phyloP scores from a whole-genome alignment of 2,888 invertebrate species.

The Dryobotodes eremita region DNA sequence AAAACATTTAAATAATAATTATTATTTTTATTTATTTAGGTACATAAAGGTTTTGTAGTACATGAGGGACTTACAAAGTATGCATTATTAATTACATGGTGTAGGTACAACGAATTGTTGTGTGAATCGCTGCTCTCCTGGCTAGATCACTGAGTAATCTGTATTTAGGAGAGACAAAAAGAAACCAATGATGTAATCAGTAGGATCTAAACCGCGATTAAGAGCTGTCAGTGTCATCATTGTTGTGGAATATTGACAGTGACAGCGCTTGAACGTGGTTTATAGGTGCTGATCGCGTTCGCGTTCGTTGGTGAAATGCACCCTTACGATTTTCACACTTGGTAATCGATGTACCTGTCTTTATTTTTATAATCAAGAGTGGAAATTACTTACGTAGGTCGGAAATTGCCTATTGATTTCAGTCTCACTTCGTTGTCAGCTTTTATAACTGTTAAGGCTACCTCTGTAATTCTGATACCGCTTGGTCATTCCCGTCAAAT shows the following conservation, averaged over 20 bases:
- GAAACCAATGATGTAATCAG: neutral
- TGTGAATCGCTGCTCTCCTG: too few relatives aligned
- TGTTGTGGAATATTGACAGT: neutral
- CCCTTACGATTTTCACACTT: neutral
- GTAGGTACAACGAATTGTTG: too few relatives aligned
- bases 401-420: neutral
- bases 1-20: too few relatives aligned
- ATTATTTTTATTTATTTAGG: too few relatives aligned
- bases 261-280: neutral
- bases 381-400: neutral
- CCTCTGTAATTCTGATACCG: too few relatives aligned
- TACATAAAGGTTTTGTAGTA: too few relatives aligned
- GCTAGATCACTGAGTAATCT: too few relatives aligned
- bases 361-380: neutral
- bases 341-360: neutral
- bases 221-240: neutral
- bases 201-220: neutral
- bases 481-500: neutral
- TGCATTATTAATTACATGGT: too few relatives aligned
- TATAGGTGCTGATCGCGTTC: too few relatives aligned
- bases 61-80: too few relatives aligned
- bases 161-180: too few relatives aligned
- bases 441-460: neutral
- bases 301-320: neutral
- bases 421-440: neutral